Percentiles rank a stretch among this genome's conserved stretches.
Conservation (phyloP, 2,888 invertebrate species). For the Pyrochroa serraticornis region DNA sequence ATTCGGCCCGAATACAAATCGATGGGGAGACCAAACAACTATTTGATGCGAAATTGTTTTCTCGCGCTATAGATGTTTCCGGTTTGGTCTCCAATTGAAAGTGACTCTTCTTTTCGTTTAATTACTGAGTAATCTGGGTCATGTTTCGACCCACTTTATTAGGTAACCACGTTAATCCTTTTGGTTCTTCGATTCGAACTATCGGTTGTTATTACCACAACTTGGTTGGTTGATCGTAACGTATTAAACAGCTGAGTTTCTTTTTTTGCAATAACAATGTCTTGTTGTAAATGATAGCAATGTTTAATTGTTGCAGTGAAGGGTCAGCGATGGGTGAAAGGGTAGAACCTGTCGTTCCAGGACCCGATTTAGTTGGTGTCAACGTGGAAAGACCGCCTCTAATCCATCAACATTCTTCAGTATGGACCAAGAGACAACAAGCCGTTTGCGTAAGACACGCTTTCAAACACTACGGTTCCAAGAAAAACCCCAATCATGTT, state of each 20-base stretch:
- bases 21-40: neutral
- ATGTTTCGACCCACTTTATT: constrained; percentile 33
- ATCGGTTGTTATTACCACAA: no score
- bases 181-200: no score
- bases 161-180: no score
- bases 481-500: constrained; percentile 85
- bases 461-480: constrained; percentile 88
- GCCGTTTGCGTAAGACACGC: constrained; percentile 88
- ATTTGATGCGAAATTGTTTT: no score
- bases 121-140: constrained; percentile 29
- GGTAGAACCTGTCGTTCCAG: constrained; percentile 52
- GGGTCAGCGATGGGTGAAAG: constrained; percentile 55
- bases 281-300: neutral
- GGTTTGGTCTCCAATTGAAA: neutral
- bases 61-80: no score
- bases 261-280: neutral
- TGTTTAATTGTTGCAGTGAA: constrained; percentile 53
- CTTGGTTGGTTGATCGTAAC: neutral
- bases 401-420: constrained; percentile 57
- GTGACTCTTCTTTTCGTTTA: constrained; percentile 13
- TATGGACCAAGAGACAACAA: constrained; percentile 77
- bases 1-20: constrained; percentile 15
- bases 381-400: constrained; percentile 53
- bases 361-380: constrained; percentile 56
- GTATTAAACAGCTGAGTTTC: neutral